Evolutionary conservation across 2,888 invertebrate species (phyloP).

Genomic region (Lycocerus yunnanus): DNA sequence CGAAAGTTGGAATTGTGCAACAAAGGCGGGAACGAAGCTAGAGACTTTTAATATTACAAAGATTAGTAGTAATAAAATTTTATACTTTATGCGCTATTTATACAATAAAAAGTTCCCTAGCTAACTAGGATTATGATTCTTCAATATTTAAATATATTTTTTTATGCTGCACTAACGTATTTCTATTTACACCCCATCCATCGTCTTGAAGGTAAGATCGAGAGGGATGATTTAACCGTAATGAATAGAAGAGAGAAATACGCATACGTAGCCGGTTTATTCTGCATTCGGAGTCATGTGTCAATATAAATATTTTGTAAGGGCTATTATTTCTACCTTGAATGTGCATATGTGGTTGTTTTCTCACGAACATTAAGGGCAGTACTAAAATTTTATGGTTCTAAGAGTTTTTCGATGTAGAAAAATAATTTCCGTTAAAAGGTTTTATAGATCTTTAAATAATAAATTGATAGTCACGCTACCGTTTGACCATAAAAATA

Average conservation of each 20-base stretch:
- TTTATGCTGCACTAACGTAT: constrained; percentile 27
- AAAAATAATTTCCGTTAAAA: constrained; percentile 30
- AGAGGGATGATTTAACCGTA: neutral
- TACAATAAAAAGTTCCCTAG: constrained; percentile 20
- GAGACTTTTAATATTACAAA: neutral
- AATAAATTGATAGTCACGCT: constrained; percentile 17
- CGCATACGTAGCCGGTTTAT: constrained; percentile 33
- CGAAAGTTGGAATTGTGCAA: neutral
- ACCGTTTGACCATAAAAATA: constrained; percentile 2
- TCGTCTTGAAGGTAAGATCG: constrained; percentile 10
- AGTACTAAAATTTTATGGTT: constrained; percentile 30
- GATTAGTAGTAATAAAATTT: constrained; percentile 31
- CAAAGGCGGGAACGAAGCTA: neutral
- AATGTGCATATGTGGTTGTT: constrained; percentile 48
- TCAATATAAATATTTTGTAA: constrained; percentile 55
- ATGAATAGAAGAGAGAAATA: constrained; percentile 6
- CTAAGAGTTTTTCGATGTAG: constrained; percentile 30
- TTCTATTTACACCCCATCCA: constrained; percentile 23
- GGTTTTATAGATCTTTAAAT: constrained; percentile 26
- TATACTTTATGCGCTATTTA: constrained; percentile 30
- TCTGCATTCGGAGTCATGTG: constrained; percentile 50
- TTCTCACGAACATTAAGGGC: constrained; percentile 54
- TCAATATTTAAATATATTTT: constrained; percentile 29
- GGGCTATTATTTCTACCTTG: constrained; percentile 48
- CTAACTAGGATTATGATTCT: constrained; percentile 29